Conservation (phyloP, 2,888 invertebrate species). For the Lysandra bellargus region DNA sequence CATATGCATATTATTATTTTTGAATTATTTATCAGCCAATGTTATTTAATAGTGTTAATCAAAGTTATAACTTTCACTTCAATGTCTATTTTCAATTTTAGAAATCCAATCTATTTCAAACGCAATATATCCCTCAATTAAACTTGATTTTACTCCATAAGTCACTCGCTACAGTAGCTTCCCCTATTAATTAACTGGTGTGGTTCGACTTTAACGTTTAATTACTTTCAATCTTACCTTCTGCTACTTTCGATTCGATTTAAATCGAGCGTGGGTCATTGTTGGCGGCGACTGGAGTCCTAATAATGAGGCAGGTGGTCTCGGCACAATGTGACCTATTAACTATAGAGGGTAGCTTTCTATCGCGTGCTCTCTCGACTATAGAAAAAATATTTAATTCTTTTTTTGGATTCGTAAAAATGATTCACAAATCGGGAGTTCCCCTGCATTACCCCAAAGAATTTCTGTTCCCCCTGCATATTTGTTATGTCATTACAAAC, state of each 20-base stretch:
- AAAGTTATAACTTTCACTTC: not conserved
- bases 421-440: slow-evolving; percentile 11
- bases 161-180: slow-evolving; percentile 5
- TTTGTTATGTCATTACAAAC: slow-evolving; percentile 4
- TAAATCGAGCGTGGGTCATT: slow-evolving; percentile 43
- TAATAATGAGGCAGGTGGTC: slow-evolving; percentile 75
- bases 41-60: not conserved
- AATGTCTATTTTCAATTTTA: not conserved
- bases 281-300: slow-evolving; percentile 47
- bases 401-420: slow-evolving; percentile 17
- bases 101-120: not conserved
- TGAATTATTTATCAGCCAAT: not conserved
- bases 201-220: slow-evolving; percentile 20
- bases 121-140: not conserved
- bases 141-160: slow-evolving; percentile 2
- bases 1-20: not conserved
- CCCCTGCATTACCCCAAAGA: not conserved
- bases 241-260: slow-evolving; percentile 30
- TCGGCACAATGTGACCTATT: slow-evolving; percentile 59
- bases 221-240: slow-evolving; percentile 24
- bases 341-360: slow-evolving; percentile 64
- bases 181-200: slow-evolving; percentile 14
- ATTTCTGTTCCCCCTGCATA: slow-evolving; percentile 15
- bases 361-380: slow-evolving; percentile 40
- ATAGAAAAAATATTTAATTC: slow-evolving; percentile 23